Conservation (phyloP, 2,797 vertebrate genomes). For the Ara ararauna region DNA sequence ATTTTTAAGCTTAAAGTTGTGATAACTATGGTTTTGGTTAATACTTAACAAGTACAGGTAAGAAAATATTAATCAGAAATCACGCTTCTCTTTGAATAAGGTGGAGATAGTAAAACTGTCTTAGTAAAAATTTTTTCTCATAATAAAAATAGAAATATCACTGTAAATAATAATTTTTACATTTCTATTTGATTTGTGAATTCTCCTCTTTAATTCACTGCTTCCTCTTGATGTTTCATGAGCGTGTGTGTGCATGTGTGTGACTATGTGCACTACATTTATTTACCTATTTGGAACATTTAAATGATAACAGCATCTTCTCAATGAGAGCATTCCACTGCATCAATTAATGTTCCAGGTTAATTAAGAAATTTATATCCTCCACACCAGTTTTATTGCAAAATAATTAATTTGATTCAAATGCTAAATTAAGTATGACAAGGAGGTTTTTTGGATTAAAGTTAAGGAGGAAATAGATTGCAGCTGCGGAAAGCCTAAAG, state of each 20-base stretch:
- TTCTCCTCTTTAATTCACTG: background rate
- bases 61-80: slow-evolving; percentile 18
- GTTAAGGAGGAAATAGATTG: slow-evolving; percentile 40
- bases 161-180: background rate
- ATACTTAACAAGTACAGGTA: slow-evolving; percentile 16
- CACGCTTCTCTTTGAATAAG: background rate
- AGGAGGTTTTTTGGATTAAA: slow-evolving; percentile 66
- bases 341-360: slow-evolving; percentile 49
- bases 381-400: slow-evolving; percentile 57
- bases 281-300: background rate
- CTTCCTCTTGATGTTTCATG: background rate
- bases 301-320: slow-evolving; percentile 34
- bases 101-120: background rate
- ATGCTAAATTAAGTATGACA: slow-evolving; percentile 74
- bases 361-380: slow-evolving; percentile 65
- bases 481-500: slow-evolving; percentile 70
- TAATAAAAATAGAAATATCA: background rate
- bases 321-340: slow-evolving; percentile 35
- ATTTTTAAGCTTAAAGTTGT: background rate
- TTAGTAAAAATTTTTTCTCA: background rate
- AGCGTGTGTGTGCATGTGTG: background rate
- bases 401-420: slow-evolving; percentile 78
- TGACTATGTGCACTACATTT: background rate
- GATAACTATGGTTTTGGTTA: background rate
- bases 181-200: background rate